These are phyloP conservation scores for Coryphaenoides rupestris DNA, from an alignment of 2,113 vertebrate species.

Conservation along the genomic window DNA sequence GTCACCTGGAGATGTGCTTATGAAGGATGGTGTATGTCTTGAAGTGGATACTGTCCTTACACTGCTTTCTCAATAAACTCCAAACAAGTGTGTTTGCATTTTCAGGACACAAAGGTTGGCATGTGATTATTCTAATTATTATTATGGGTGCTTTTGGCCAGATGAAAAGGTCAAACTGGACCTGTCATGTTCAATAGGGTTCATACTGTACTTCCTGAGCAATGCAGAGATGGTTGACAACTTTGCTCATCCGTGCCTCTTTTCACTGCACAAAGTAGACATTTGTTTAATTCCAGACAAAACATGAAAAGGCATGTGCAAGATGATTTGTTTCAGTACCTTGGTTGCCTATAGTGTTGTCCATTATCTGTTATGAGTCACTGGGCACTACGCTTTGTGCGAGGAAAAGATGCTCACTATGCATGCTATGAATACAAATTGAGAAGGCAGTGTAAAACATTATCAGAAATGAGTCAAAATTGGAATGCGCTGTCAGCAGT, in stretches of 20 bases:
- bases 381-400: slow-evolving; percentile 64
- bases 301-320: slow-evolving; percentile 39
- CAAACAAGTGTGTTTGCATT: slow-evolving; percentile 34
- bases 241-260: slow-evolving; percentile 73
- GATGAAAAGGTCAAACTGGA: slow-evolving; percentile 60
- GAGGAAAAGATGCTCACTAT: slow-evolving; percentile 68
- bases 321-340: slow-evolving; percentile 31
- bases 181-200: slow-evolving; percentile 79
- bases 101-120: slow-evolving; percentile 20
- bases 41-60: slow-evolving; percentile 61
- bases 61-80: slow-evolving; percentile 77
- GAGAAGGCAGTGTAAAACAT: slow-evolving; percentile 79
- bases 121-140: slow-evolving; percentile 30
- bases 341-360: slow-evolving; percentile 38
- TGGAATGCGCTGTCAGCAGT: slow-evolving; percentile 39
- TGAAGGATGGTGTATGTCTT: slow-evolving; percentile 41
- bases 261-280: slow-evolving; percentile 76
- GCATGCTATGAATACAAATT: slow-evolving; percentile 63
- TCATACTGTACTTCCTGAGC: slow-evolving; percentile 76
- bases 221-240: slow-evolving; percentile 59
- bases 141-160: slow-evolving; percentile 28
- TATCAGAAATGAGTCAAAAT: slow-evolving; percentile 73
- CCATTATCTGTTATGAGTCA: slow-evolving; percentile 49
- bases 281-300: slow-evolving; percentile 38
- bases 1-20: slow-evolving; percentile 70